Evolutionary conservation across 2,797 vertebrate species (phyloP), one percentile per base, ranked within the genome.

Genomic region (Gadopsis bispinosus): DNA sequence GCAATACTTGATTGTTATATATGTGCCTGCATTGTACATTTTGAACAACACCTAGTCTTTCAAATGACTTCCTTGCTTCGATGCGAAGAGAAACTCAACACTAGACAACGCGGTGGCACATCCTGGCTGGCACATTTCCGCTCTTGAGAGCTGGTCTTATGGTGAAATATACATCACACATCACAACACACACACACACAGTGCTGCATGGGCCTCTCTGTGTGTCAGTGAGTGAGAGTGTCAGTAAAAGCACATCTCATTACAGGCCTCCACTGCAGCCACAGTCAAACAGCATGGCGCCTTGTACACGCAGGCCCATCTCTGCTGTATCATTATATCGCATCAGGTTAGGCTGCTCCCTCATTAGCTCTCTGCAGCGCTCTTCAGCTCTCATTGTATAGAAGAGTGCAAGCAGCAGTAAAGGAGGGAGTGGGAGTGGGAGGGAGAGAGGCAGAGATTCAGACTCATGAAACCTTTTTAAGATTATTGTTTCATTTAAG

Each of bases 121-220:
- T 83, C 80, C 62, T 64, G 67, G 4, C 61, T 58, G 67, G 63
- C 51, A 61, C 33, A 64, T 69, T 39, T 54, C 58, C 65, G 58
- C 69, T 78, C 72, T 43, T 11, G 43, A 73, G 31, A 68, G 67
- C 35, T 2, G n/a, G 37, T 35, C 47, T 66, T 37, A 69, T 53
- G 51, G 72, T 85, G 59, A 88, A 89, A 88, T 84, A 87, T 87
- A 79, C 73, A 85, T 80, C 65, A 84, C 72, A 81, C 48, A 48
- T 22, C 58, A 33, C 56, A 75, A 26, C 26, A 26, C 26, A 26
- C 26, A 26, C 31, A 47, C 75, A 69, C 80, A 63, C 77, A 70
- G 73, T 37, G 31, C 78, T 69, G 61, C 35, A 22, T 85, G 75
- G 77, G 75, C 58, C 54, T 41, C 60, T 35, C 35, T 64, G 79